Conservation (phyloP, 1,140 invertebrate species). For the Telenomus remus region DNA sequence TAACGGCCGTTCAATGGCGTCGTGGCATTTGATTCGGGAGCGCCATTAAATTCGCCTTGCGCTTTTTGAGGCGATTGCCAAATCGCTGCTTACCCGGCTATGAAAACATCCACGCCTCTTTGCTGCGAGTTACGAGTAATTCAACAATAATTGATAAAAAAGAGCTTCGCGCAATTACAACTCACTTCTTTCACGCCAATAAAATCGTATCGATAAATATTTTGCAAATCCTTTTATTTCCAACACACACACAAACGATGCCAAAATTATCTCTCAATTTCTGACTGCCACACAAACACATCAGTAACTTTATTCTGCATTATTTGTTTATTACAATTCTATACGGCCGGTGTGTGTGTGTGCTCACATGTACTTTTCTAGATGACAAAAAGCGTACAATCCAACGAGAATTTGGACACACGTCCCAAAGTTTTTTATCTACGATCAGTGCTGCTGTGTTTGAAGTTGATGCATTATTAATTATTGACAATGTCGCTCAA, state of each 20-base stretch:
- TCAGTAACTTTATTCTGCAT: no score
- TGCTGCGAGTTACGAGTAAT: constrained; percentile 9
- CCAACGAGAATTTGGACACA: neutral
- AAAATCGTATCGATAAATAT: no score
- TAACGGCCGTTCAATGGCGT: constrained; percentile 61
- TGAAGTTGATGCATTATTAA: constrained; percentile 34
- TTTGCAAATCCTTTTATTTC: no score
- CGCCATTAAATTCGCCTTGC: constrained; percentile 35
- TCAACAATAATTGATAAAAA: constrained; percentile 6
- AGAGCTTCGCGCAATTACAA: neutral
- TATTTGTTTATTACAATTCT: no score
- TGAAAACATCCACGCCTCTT: constrained; percentile 21
- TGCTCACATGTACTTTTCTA: no score
- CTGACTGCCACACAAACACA: no score
- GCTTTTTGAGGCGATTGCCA: constrained; percentile 43
- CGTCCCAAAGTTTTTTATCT: constrained; percentile 7
- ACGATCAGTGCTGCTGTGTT: constrained; percentile 7
- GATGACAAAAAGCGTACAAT: neutral
- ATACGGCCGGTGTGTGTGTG: no score
- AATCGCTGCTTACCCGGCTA: constrained; percentile 21
- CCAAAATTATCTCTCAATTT: no score
- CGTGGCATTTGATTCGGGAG: constrained; percentile 57
- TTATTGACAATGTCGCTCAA: constrained; percentile 39
- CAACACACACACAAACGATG: no score
- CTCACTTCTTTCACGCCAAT: neutral